These are phyloP conservation scores for Ia io DNA, from an alignment of 2,113 vertebrate species.

Conservation along the genomic window DNA sequence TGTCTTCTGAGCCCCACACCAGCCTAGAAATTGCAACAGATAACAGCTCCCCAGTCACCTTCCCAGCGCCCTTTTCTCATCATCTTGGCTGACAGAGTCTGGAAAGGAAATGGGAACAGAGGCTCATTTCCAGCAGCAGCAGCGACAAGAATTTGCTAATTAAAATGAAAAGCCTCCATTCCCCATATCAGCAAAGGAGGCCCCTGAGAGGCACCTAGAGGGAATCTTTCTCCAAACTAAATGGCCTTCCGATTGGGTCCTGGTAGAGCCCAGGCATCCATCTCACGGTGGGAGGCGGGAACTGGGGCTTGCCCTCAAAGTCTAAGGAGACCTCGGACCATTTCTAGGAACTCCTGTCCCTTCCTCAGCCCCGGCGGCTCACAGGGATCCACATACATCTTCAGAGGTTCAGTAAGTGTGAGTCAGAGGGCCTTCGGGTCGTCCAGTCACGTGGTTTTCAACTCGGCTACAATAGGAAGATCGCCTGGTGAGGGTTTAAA, in stretches of 20 bases:
- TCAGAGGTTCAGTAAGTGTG: neutral
- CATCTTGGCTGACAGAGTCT: constrained; percentile 39
- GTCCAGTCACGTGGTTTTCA: neutral
- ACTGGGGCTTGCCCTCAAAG: neutral
- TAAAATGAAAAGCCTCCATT: constrained; percentile 69
- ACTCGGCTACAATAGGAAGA: accelerated
- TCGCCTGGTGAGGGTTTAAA: neutral
- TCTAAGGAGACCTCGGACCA: neutral
- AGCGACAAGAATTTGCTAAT: constrained; percentile 52
- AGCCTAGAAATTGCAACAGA: constrained; percentile 56
- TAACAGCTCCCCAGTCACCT: constrained; percentile 54
- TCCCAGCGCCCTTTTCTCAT: neutral
- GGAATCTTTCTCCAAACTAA: constrained; percentile 59
- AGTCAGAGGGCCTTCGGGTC: neutral
- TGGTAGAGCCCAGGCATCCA: neutral
- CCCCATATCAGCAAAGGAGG: neutral
- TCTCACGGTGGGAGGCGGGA: neutral
- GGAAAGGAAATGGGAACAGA: constrained; percentile 61
- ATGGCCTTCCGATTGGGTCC: constrained; percentile 48
- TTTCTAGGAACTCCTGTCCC: neutral
- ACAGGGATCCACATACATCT: neutral
- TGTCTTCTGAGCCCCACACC: constrained; percentile 35
- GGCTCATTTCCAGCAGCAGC: constrained; percentile 61
- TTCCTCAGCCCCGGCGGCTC: neutral
- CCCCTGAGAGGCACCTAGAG: neutral